phyloP scores from a whole-genome alignment of 2,113 vertebrate genomes.

The Lampris megalopsis region DNA sequence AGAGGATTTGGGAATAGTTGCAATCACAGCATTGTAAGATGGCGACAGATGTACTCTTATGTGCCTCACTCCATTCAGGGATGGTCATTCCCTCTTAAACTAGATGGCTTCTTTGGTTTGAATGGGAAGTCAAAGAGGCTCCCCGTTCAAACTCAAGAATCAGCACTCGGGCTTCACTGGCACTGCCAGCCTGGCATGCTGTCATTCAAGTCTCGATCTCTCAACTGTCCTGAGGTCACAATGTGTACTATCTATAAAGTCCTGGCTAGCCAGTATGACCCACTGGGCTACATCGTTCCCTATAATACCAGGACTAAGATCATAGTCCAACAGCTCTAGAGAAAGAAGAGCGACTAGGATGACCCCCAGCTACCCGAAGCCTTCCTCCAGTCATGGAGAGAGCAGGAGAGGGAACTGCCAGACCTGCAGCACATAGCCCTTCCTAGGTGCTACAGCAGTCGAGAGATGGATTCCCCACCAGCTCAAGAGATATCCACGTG shows the following conservation, averaged over 20 bases:
- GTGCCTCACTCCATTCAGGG: too few relatives aligned
- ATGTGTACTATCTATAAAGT: not conserved
- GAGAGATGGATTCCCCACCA: not conserved
- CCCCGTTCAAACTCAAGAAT: not conserved
- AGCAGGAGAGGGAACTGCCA: not conserved
- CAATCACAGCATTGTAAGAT: too few relatives aligned
- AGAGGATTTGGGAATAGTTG: too few relatives aligned
- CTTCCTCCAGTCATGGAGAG: not conserved
- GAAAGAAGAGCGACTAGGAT: slow-evolving; percentile 5
- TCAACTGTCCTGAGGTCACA: not conserved
- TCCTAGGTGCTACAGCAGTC: not conserved
- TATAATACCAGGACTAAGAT: slow-evolving; percentile 7
- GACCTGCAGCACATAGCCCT: not conserved
- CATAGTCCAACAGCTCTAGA: slow-evolving; percentile 3
- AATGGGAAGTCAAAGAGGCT: too few relatives aligned
- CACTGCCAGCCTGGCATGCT: not conserved
- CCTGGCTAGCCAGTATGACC: not conserved
- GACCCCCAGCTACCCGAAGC: slow-evolving; percentile 1
- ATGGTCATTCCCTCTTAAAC: too few relatives aligned
- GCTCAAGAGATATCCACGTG: not conserved
- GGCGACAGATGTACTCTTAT: too few relatives aligned
- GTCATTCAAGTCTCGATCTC: not conserved
- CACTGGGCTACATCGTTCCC: not conserved
- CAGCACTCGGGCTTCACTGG: not conserved
- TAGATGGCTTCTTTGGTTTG: too few relatives aligned